Base-by-base conservation (phyloP, 2,888 invertebrate genomes). In the Zootermopsis nevadensis region DNA sequence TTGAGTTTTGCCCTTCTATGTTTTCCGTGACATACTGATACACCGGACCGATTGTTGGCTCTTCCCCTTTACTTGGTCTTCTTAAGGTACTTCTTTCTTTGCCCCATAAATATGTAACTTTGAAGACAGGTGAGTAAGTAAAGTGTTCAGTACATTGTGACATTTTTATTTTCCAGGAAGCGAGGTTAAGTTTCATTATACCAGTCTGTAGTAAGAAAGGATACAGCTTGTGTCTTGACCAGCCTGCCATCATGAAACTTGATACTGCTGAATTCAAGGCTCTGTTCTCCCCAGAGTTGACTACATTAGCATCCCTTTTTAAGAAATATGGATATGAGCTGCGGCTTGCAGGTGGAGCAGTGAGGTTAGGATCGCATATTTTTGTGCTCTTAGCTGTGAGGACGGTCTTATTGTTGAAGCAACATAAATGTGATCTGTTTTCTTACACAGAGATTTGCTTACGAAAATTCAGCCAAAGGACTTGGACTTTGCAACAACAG, bases 401-500 rank as follows among this genome's bases (percentile, higher is more conserved):
- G 48, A 19, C 0, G 19, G 12, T 48, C 3, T 6, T 38, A 38
- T 38, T 38, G 15, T 15, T 48, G 48, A 48, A 19, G 48, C 48
- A 19, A 15, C 48, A 48, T 48, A 19, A 48, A 19, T 48, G 48
- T 48, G 1, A 48, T 48, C 19, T 48, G 48, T 19, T 48, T 3
- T 69, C 27, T 69, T 69, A 19, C 6, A 19, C 69, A 74, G 74
- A 38, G 97, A 97, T 89, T 91, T 97, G 48, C 88, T 98, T n/a
- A 93, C 95, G 93, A 93, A 93, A 7, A 93, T 92, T 80, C 90
- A 91, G 86, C 98, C 98, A 0, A 95, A 95, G 88, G 99, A 99
- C 90, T 90, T 99, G 80, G 99, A 99, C 90, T 98, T 99, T 91
- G 99, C 99, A 0, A 98, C 99, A 10, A 96, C 95, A 27, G 99